Percentiles rank a stretch among this genome's conserved stretches.
Conservation (phyloP, 1,140 invertebrate genomes). For the Lepidurus couesii region DNA sequence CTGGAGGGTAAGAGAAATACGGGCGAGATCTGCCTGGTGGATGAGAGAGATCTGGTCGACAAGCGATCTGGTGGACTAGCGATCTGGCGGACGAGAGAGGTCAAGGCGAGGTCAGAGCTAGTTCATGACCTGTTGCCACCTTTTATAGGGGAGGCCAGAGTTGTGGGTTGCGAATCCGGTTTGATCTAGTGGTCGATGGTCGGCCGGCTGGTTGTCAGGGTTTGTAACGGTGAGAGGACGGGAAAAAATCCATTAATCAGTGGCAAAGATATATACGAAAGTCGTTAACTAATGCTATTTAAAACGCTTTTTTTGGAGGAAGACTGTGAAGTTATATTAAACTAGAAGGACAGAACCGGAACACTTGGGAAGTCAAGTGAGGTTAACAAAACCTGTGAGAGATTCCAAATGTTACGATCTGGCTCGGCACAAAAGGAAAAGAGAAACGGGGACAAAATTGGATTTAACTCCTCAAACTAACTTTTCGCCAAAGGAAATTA, state of each 20-base stretch:
- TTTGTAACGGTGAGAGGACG: no score
- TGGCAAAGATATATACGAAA: neutral
- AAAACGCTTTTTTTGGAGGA: neutral
- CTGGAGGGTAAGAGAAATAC: no score
- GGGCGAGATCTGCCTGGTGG: no score
- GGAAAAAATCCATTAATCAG: neutral
- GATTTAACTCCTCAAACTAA: neutral
- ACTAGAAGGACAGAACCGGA: conserved; percentile 7
- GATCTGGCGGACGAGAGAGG: no score
- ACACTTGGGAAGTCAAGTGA: conserved; percentile 18
- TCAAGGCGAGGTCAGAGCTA: no score
- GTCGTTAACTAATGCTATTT: neutral
- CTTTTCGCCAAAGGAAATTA: neutral
- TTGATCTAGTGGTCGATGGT: no score
- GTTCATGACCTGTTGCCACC: no score
- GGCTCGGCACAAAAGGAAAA: neutral
- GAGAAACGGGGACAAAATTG: neutral
- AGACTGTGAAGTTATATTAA: conserved; percentile 22
- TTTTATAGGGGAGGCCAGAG: no score
- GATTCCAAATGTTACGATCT: conserved; percentile 4
- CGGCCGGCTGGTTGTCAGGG: no score
- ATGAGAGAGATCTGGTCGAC: no score
- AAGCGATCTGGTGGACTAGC: no score
- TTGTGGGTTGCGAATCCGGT: no score
- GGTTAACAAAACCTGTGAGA: neutral